Base-by-base conservation (phyloP, 1,140 invertebrate genomes). In the Coelopa frigida region DNA sequence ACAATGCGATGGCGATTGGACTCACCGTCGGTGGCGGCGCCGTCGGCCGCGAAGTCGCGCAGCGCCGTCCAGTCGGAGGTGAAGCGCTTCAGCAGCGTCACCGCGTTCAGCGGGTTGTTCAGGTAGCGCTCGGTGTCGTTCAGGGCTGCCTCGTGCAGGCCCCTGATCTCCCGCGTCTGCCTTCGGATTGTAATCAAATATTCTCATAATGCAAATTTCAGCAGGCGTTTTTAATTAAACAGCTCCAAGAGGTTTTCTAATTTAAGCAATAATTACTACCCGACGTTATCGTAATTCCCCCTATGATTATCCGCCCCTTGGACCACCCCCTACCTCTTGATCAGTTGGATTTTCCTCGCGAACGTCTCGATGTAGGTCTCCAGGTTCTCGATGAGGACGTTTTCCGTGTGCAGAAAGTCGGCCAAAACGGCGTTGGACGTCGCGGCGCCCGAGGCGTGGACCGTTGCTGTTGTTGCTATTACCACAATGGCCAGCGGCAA, bases 51-150 rank as follows among this genome's bases (percentile, higher is more conserved):
- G 38, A 48, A 48, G 27, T 51, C 33, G 17, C 54, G 54, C 5
- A 66, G 14, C 10, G 11, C 29, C 0, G 84, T 82, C 82, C 89
- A 89, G 69, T 96, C 92, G 5, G 84, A 80, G 0, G 92, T 91
- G 47, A 98, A 77, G 55, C 89, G 79, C 73, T 98, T 98, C 8
- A 98, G 87, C 23, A 98, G 74, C n/a, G 94, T 78, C 68, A 93
- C 95, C 21, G 94, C 91, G 75, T 97, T 98, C 36, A 98, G 86
- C 0, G 95, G 95, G 76, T 99, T 98, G 1, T 83, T 81, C 39
- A 97, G 73, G 66, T 92, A 91, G 51, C 81, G 78, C 31, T 87
- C 82, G 17, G 85, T 80, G 61, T 93, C 82, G 37, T 77, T 69
- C 51, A 81, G 78, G 1, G 89, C 89, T 54, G 75, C 75, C 14